Base-by-base conservation (phyloP, 2,113 vertebrate genomes). In the Corvus hawaiiensis region DNA sequence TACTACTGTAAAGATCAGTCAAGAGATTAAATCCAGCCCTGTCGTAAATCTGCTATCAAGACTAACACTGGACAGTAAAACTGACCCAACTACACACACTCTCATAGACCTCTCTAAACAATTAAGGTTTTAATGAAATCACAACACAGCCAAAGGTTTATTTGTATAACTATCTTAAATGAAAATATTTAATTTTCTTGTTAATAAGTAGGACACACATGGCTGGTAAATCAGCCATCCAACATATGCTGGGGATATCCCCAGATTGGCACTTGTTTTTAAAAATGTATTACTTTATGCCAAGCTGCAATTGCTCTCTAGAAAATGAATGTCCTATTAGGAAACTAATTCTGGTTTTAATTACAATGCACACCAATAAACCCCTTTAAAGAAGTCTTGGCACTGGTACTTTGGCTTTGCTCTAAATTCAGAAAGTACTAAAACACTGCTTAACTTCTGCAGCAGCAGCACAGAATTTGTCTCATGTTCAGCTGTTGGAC, bases 51-150 rank as follows among this genome's bases (percentile, higher is more conserved):
- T 83, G 74, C 91, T 92, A 61, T 51, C 49, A 2, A 91, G 84
- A 73, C 37, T 83, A 93, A 93, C 27, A 41, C 55, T 7, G 0
- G 39, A 39, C 43, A 61, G 75, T 35, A 72, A 90, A 87, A 88
- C 87, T 32, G 75, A 94, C 92, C 95, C 84, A 85, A 91, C 92
- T 72, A 91, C 86, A 95, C 88, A 93, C 76, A 52, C 67, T 49
- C 37, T 79, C 17, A 6, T 2, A 63, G 41, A 95, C 89, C 72
- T 91, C 88, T 91, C 92, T 44, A 80, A 96, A 96, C 96, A 97
- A 96, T 94, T 96, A 96, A 85, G 54, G 84, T 85, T 97, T 94
- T 81, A 96, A 96, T 90, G 89, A 92, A 96, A 95, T 89, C 96
- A 75, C 43, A 91, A 80, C 5, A 1, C 59, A 83, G 69, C n/a